A percentile compares a stretch with the other conserved stretches of the same genome.
phyloP scores from a whole-genome alignment of 2,797 vertebrate genomes.

The Gambelia wislizenii region DNA sequence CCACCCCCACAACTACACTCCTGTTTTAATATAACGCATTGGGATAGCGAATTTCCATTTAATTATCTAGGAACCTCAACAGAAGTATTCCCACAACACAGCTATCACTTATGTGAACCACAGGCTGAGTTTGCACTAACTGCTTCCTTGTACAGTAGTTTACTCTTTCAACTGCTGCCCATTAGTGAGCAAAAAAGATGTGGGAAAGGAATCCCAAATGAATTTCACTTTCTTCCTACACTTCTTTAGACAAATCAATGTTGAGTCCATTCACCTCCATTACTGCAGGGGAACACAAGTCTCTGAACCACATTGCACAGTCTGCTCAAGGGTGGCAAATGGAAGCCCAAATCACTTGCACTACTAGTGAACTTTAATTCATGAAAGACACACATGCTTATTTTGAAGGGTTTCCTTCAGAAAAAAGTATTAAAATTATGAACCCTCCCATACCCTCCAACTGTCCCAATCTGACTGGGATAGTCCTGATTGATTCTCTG shows the following conservation, averaged over 20 bases:
- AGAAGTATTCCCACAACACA: neutral
- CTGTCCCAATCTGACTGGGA: too few species aligned
- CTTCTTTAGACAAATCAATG: neutral
- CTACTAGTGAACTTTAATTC: neutral
- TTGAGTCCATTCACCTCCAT: neutral
- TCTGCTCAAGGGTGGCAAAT: neutral
- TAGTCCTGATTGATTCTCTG: too few species aligned
- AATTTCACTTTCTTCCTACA: neutral
- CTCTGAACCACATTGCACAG: neutral
- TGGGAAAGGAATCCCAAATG: neutral
- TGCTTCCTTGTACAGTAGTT: neutral
- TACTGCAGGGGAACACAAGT: neutral
- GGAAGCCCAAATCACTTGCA: neutral
- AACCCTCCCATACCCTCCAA: too few species aligned
- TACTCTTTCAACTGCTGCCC: neutral
- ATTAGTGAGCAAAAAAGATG: neutral
- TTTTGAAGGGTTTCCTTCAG: neutral
- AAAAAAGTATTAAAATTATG: neutral
- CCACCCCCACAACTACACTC: neutral
- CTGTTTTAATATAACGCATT: conserved; percentile 5
- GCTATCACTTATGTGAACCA: neutral
- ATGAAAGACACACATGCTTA: neutral
- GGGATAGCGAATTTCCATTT: neutral
- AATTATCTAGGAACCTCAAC: neutral
- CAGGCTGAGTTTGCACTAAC: neutral